Percentiles rank a stretch among this genome's conserved stretches.
Conservation (phyloP, 2,888 invertebrate genomes). For the Brachynemurus nebulosus region DNA sequence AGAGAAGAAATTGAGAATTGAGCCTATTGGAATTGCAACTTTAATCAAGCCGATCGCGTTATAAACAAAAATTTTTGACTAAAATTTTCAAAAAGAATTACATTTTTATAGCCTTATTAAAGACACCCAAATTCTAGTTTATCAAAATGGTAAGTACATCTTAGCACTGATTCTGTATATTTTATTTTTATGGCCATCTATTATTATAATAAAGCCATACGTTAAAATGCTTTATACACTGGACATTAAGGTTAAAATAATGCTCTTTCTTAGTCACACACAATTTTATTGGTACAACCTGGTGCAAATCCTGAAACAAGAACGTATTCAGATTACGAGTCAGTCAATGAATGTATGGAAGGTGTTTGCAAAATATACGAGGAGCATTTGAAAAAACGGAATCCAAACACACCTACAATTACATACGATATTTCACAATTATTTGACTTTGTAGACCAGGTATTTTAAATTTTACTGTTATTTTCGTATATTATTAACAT, state of each 20-base stretch:
- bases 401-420: constrained; percentile 91
- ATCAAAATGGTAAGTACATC: too few species aligned
- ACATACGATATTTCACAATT: constrained; percentile 97
- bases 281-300: constrained; percentile 91
- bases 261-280: constrained; percentile 66
- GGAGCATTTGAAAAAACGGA: constrained; percentile 89
- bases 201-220: too few species aligned
- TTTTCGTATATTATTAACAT: background rate
- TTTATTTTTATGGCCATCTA: too few species aligned
- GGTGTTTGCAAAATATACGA: constrained; percentile 99
- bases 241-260: constrained; percentile 6
- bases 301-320: constrained; percentile 87
- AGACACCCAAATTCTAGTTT: too few species aligned
- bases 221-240: background rate
- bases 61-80: too few species aligned
- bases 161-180: too few species aligned
- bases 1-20: too few species aligned
- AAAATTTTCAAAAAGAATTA: too few species aligned
- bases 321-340: constrained; percentile 97
- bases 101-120: too few species aligned
- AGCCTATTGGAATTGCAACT: too few species aligned
- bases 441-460: constrained; percentile 95
- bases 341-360: constrained; percentile 96
- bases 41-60: too few species aligned
- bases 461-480: constrained; percentile 19